These are phyloP conservation scores for Cylas formicarius DNA, from an alignment of 1,140 invertebrate species.

Conservation along the genomic window DNA sequence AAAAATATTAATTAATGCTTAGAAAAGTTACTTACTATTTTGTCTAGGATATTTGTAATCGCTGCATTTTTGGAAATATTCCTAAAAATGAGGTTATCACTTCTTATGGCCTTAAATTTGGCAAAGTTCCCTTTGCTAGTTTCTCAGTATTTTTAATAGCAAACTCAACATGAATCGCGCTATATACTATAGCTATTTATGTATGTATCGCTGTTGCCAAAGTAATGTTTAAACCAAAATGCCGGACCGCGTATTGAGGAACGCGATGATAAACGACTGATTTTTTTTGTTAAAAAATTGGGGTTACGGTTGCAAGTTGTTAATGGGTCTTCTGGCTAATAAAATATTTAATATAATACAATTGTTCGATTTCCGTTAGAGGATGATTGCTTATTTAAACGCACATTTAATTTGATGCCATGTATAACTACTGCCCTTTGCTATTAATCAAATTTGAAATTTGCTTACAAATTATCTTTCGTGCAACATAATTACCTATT, in stretches of 20 bases:
- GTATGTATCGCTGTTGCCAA: slow-evolving; percentile 26
- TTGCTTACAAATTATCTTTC: neutral
- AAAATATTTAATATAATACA: neutral
- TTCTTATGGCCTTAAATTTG: too few relatives aligned
- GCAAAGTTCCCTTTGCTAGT: too few relatives aligned
- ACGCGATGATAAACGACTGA: neutral
- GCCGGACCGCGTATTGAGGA: neutral
- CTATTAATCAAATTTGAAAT: neutral
- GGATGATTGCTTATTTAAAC: neutral
- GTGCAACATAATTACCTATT: too few relatives aligned
- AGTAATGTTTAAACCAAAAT: slow-evolving; percentile 18
- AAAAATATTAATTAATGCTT: too few relatives aligned
- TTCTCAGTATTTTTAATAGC: neutral
- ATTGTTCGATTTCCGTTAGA: neutral
- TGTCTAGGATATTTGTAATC: too few relatives aligned
- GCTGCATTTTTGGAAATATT: neutral
- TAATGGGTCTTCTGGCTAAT: neutral
- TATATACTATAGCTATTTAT: slow-evolving; percentile 14
- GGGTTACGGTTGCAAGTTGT: neutral
- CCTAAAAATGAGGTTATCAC: too few relatives aligned
- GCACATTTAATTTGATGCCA: neutral
- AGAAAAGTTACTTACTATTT: too few relatives aligned
- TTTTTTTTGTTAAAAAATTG: slow-evolving; percentile 1
- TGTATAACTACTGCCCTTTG: neutral
- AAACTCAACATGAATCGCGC: neutral